Percentiles rank a stretch among this genome's conserved stretches.
Evolutionary conservation across 2,797 vertebrate genomes (phyloP).

Genomic region (Rhabdophis nuchalis): DNA sequence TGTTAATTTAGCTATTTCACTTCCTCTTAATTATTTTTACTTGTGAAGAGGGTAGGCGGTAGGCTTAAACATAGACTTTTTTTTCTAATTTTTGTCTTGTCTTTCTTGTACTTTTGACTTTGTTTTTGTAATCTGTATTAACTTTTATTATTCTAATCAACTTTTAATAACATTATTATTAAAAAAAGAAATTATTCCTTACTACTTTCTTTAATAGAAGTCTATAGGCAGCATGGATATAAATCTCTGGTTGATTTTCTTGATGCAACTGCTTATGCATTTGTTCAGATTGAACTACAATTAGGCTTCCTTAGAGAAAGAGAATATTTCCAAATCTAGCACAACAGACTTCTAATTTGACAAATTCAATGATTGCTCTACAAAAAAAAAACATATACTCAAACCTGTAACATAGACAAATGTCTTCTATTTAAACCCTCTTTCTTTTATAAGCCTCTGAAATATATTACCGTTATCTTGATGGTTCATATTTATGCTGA

Average conservation of each 20-base stretch:
- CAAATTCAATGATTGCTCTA: conserved; percentile 24
- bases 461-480: conserved; percentile 39
- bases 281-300: background rate
- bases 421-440: conserved; percentile 34
- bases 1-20: background rate
- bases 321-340: conserved; percentile 15
- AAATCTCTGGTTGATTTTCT: background rate
- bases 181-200: background rate
- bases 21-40: background rate
- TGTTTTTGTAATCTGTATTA: background rate
- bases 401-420: conserved; percentile 12
- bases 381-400: conserved; percentile 11
- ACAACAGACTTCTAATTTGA: conserved; percentile 35
- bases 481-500: conserved; percentile 39
- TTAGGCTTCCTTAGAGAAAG: conserved; percentile 20
- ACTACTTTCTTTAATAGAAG: background rate
- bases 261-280: background rate
- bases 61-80: background rate
- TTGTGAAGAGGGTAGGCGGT: background rate
- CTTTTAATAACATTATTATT: background rate
- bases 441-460: conserved; percentile 41
- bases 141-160: rapidly evolving
- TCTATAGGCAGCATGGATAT: background rate
- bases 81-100: background rate
- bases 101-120: background rate